These are phyloP conservation scores for Anolis carolinensis DNA, from an alignment of 2,113 vertebrate genomes.

Conservation along the genomic window DNA sequence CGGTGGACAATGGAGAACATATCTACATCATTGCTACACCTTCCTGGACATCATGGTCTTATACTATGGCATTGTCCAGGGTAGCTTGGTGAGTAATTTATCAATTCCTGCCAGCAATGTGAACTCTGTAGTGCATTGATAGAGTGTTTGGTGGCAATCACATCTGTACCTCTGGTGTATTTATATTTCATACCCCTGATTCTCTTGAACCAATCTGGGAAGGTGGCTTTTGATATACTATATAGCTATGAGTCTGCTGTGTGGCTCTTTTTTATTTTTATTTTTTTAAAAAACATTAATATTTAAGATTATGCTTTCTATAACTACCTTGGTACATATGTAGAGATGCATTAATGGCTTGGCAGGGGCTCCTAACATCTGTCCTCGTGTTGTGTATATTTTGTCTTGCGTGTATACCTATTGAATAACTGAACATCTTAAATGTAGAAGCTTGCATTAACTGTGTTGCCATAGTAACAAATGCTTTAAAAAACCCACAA, in stretches of 20 bases:
- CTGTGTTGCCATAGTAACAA: constrained; percentile 68
- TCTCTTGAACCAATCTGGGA: neutral
- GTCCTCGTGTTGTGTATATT: constrained; percentile 38
- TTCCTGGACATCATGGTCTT: too few relatives aligned
- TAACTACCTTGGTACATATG: too few relatives aligned
- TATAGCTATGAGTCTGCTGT: neutral
- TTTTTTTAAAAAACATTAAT: neutral
- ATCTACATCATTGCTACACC: neutral
- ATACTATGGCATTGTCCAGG: neutral
- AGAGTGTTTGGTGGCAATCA: neutral
- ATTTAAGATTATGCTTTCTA: neutral
- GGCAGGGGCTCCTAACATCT: constrained; percentile 23
- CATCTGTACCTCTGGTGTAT: neutral
- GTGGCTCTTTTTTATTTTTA: neutral
- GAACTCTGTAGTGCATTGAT: neutral
- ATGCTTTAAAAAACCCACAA: constrained; percentile 53
- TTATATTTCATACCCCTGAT: neutral
- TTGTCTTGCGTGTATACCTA: constrained; percentile 56
- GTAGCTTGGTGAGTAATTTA: neutral
- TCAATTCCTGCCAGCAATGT: neutral
- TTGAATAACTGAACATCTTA: constrained; percentile 51
- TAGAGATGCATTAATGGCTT: neutral
- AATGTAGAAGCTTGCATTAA: constrained; percentile 59
- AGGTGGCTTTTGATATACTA: neutral
- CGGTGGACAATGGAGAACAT: neutral